Percentiles rank a stretch among this genome's conserved stretches.
These are phyloP conservation scores for fruit fly (Drosophila melanogaster) DNA, from an alignment of 1,140 invertebrate species.

Conservation along the genomic window DNA sequence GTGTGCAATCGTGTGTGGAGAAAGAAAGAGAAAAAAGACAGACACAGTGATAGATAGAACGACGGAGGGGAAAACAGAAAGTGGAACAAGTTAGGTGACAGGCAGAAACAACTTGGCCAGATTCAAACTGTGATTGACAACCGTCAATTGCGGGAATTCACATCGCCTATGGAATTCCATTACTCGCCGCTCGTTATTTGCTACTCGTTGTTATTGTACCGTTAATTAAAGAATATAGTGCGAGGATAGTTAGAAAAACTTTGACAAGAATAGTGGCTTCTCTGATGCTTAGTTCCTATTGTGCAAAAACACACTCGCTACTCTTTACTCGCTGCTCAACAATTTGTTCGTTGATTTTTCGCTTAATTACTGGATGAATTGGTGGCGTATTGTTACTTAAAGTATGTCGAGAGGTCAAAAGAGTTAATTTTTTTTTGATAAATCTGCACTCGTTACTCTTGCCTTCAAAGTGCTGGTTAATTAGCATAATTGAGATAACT, in stretches of 20 bases:
- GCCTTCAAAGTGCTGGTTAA: constrained; percentile 12
- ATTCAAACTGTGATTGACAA: constrained; percentile 37
- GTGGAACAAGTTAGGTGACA: constrained; percentile 30
- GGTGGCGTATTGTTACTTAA: neutral
- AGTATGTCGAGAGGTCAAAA: constrained; percentile 3
- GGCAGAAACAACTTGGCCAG: constrained; percentile 34
- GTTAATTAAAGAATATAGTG: neutral
- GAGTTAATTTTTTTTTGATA: neutral
- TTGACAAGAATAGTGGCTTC: too few relatives aligned
- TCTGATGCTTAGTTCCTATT: neutral
- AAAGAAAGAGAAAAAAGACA: constrained; percentile 6
- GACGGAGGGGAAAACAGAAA: constrained; percentile 18
- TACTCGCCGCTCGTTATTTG: constrained; percentile 16
- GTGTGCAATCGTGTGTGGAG: constrained; percentile 61
- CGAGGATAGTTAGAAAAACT: neutral
- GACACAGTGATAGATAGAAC: neutral
- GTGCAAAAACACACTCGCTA: neutral
- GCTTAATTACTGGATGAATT: too few relatives aligned
- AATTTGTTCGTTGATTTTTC: too few relatives aligned
- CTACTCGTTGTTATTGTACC: neutral
- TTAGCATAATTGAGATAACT: constrained; percentile 48
- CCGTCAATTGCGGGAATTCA: constrained; percentile 37
- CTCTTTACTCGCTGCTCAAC: neutral
- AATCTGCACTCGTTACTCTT: constrained; percentile 11
- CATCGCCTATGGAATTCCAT: constrained; percentile 16